Base-by-base conservation (phyloP, 2,113 vertebrate species). In the Raphicerus campestris region DNA sequence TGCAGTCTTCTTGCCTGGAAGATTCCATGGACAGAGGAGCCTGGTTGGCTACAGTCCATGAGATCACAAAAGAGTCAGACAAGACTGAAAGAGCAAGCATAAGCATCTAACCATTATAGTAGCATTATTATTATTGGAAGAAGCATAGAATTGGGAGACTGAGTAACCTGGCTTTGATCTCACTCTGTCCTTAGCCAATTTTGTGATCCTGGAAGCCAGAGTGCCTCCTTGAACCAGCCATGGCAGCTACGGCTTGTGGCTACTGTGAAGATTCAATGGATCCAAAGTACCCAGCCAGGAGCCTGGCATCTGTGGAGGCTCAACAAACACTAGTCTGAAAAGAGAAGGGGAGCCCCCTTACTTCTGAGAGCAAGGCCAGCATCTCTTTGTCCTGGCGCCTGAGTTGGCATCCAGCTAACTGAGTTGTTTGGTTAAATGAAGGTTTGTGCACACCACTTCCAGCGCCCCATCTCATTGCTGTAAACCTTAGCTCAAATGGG, bases 391-490 rank as follows among this genome's bases (percentile, higher is more conserved):
- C 60, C 81, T 14, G 30, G 3, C 45, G 45, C 45, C 73, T 2
- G 32, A 66, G 60, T 14, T 35, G 32, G 63, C n/a, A 6, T 61
- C 39, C 4, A 0, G 83, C 32, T 58, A 6, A 20, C 7, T 22
- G 66, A 49, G 39, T 28, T 58, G 45, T 47, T 49, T 35, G 86
- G 45, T 24, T 28, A 42, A 6, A 10, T 4, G 47, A 56, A 49
- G 28, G n/a, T 49, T 28, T 0, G 4, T 2, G 1, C 55, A n/a
- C 19, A 2, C 28, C 28, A 45, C 47, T 39, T 60, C 19, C 0
- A 3, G 19, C 26, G 1, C 63, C 60, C 75, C 28, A 5, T 4
- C n/a, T 30, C 55, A 7, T 15, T 26, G 42, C 55, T 20, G 0
- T 11, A 11, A 45, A 17, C 24, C 42, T 81, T 63, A 10, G 85